Conservation (phyloP, 2,113 vertebrate species). For the Odocoileus virginianus region DNA sequence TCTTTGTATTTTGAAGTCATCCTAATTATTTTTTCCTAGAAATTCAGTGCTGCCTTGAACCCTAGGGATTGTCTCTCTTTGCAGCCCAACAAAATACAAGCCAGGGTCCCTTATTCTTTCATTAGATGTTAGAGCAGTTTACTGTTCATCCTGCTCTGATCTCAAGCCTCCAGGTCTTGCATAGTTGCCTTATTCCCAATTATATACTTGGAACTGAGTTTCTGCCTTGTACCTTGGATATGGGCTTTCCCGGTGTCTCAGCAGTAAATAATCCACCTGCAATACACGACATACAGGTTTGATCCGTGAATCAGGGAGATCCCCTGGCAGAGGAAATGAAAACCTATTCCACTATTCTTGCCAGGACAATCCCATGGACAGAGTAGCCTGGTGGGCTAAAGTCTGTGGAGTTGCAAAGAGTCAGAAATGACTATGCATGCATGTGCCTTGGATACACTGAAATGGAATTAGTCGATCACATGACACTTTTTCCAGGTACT, state of each 20-base stretch:
- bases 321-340: not conserved
- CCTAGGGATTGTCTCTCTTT: not conserved
- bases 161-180: not conserved
- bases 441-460: not conserved
- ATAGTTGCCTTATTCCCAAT: not conserved
- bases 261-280: not conserved
- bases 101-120: not conserved
- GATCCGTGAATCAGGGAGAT: not conserved
- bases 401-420: not conserved
- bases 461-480: rapidly evolving
- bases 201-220: not conserved
- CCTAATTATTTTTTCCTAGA: not conserved
- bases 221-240: not conserved
- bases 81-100: not conserved
- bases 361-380: not conserved
- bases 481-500: not conserved
- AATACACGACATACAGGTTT: not conserved
- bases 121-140: not conserved
- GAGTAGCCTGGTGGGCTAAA: not conserved
- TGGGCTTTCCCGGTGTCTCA: not conserved
- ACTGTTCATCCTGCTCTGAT: not conserved
- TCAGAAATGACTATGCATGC: not conserved
- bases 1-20: not conserved
- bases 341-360: not conserved
- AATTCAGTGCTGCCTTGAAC: not conserved